These are phyloP conservation scores for Pitta sordida DNA, from an alignment of 2,113 vertebrate species.

Conservation along the genomic window DNA sequence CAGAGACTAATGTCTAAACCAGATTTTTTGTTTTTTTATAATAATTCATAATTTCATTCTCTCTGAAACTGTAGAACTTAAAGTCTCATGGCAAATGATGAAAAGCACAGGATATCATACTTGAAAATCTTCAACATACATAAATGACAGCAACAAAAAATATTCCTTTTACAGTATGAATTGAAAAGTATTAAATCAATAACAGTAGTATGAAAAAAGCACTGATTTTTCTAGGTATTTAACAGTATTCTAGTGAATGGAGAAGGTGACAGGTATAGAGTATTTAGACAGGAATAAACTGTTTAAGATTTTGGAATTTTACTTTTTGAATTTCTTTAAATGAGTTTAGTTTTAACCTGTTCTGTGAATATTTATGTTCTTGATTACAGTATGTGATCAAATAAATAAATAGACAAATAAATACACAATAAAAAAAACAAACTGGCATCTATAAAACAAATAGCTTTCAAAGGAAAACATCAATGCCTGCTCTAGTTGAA, in stretches of 20 bases:
- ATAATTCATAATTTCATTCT: background rate
- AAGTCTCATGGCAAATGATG: background rate
- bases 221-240: background rate
- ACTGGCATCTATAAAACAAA: background rate
- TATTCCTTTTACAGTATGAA: background rate
- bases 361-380: background rate
- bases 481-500: background rate
- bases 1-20: background rate
- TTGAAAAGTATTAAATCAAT: background rate
- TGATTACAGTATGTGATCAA: background rate
- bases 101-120: background rate
- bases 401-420: background rate
- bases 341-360: background rate
- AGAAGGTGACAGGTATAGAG: background rate
- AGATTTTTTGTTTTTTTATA: background rate
- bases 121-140: background rate
- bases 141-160: background rate
- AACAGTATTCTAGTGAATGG: background rate
- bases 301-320: background rate
- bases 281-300: background rate
- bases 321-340: background rate
- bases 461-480: background rate
- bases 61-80: background rate
- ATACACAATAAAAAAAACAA: background rate
- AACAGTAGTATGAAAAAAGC: rapidly evolving